Percentiles rank a stretch among this genome's conserved stretches.
Conservation (phyloP, 2,797 vertebrate species). For the Cygnus olor region DNA sequence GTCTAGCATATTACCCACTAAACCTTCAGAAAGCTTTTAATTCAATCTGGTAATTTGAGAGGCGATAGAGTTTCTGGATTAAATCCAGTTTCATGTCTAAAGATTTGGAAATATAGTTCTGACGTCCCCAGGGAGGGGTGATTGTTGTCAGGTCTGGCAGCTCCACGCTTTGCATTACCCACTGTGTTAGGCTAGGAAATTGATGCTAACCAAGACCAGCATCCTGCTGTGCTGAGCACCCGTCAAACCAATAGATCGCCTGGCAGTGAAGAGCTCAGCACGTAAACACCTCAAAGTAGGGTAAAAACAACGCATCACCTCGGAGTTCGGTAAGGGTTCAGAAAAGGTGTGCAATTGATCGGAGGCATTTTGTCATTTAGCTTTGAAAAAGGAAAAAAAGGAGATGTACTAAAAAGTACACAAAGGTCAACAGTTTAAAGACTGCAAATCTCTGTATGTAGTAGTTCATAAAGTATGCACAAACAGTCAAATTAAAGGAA, state of each 20-base stretch:
- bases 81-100: background rate
- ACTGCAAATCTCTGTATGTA: background rate
- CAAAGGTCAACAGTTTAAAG: background rate
- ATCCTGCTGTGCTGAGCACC: background rate
- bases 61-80: background rate
- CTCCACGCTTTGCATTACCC: background rate
- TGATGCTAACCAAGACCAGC: background rate
- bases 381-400: background rate
- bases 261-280: background rate
- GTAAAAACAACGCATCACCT: background rate
- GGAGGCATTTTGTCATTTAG: background rate
- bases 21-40: background rate
- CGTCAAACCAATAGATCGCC: background rate
- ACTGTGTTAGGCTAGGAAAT: background rate
- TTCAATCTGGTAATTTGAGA: background rate
- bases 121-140: background rate
- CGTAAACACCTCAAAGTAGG: background rate
- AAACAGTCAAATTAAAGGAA: background rate
- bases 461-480: background rate
- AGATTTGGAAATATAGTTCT: background rate
- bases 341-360: background rate
- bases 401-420: background rate
- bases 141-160: slow-evolving; percentile 4
- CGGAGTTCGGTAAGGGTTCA: background rate
- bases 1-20: background rate